Conservation (phyloP, 2,113 vertebrate species). For the Percina caprodes region DNA sequence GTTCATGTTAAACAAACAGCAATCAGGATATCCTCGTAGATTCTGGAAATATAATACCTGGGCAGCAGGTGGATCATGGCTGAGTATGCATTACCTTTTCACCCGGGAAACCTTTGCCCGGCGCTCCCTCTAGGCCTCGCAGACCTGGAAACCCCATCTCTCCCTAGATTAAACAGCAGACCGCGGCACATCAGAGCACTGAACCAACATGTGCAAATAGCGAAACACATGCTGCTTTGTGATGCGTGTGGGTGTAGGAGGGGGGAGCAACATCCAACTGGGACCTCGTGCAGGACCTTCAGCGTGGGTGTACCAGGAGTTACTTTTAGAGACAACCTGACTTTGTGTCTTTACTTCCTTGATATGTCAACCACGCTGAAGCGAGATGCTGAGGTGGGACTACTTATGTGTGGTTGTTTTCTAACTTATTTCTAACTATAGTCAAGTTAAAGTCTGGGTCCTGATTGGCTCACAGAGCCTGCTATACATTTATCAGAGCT, state of each 20-base stretch:
- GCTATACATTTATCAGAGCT: neutral
- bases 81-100: conserved; percentile 75
- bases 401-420: too few relatives aligned
- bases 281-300: neutral
- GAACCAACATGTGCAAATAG: neutral
- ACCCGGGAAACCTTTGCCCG: conserved; percentile 79
- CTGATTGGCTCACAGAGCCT: too few relatives aligned
- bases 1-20: neutral
- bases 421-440: neutral
- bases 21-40: neutral
- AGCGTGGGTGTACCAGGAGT: neutral
- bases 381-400: neutral
- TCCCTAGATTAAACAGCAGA: conserved; percentile 68
- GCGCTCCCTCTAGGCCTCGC: conserved; percentile 74
- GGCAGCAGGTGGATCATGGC: neutral
- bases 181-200: neutral
- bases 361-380: neutral
- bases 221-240: neutral
- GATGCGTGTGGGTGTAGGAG: neutral
- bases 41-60: neutral
- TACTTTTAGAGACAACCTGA: neutral
- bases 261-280: neutral
- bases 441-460: too few relatives aligned
- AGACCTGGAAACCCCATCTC: conserved; percentile 77
- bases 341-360: neutral